Evolutionary conservation across 2,888 invertebrate species (phyloP).

Genomic region (Cephonodes hylas): DNA sequence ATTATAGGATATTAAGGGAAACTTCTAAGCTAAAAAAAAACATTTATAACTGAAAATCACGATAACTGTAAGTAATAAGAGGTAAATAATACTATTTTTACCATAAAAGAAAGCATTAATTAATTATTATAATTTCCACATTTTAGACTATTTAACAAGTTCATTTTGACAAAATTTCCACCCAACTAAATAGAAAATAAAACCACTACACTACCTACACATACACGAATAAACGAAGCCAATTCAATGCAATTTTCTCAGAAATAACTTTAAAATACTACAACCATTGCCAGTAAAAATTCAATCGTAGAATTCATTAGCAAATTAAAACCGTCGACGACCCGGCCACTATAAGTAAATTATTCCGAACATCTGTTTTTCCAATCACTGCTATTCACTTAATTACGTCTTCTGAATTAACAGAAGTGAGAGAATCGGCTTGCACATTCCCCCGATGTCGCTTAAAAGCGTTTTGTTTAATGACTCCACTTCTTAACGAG

Average conservation of each 20-base stretch:
- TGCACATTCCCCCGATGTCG: neutral
- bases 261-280: neutral
- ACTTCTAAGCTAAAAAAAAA: too few species aligned
- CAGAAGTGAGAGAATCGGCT: neutral
- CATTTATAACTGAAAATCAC: too few species aligned
- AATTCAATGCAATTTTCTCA: too few species aligned
- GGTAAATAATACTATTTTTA: too few species aligned
- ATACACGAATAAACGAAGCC: neutral
- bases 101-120: too few species aligned
- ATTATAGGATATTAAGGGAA: too few species aligned
- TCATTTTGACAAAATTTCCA: neutral
- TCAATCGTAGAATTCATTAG: neutral
- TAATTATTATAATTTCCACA: too few species aligned
- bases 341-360: neutral
- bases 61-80: too few species aligned
- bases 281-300: neutral
- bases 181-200: too few species aligned
- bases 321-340: neutral
- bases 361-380: conserved; percentile 1
- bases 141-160: too few species aligned
- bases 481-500: neutral
- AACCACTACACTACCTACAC: neutral
- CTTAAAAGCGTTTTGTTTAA: neutral
- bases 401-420: neutral
- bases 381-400: conserved; percentile 4